Percentiles rank a stretch among this genome's conserved stretches.
Conservation (phyloP, 2,888 invertebrate genomes). For the Parascotia fuliginaria region DNA sequence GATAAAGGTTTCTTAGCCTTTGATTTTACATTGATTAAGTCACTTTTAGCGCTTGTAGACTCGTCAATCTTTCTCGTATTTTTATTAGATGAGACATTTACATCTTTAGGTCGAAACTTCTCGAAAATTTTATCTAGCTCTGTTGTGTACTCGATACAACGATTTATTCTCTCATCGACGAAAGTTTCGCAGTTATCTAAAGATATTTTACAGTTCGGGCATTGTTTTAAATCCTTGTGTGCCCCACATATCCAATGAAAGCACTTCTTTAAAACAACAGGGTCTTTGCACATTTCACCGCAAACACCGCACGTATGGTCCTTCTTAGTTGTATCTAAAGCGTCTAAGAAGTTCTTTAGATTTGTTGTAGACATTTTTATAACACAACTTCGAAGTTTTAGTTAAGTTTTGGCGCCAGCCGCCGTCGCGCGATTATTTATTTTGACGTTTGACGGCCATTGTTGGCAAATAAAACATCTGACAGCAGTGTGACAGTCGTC, state of each 20-base stretch:
- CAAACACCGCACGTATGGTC: slow-evolving; percentile 71
- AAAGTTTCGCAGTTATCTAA: slow-evolving; percentile 57
- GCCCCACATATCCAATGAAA: slow-evolving; percentile 72
- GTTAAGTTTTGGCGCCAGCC: slow-evolving; percentile 19
- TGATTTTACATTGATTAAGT: slow-evolving; percentile 5
- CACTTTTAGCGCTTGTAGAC: neutral
- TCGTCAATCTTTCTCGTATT: slow-evolving; percentile 11
- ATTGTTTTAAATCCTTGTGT: slow-evolving; percentile 63
- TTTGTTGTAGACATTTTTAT: slow-evolving; percentile 53
- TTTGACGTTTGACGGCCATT: slow-evolving; percentile 1
- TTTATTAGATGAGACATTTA: slow-evolving; percentile 14
- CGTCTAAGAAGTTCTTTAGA: slow-evolving; percentile 61
- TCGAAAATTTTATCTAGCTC: slow-evolving; percentile 61
- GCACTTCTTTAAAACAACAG: slow-evolving; percentile 73
- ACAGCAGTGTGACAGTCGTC: neutral
- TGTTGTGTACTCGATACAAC: slow-evolving; percentile 57
- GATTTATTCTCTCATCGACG: slow-evolving; percentile 56
- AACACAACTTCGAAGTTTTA: neutral
- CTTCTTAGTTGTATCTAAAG: slow-evolving; percentile 65
- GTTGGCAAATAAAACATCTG: neutral
- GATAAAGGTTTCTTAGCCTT: slow-evolving; percentile 31
- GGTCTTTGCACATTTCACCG: slow-evolving; percentile 65
- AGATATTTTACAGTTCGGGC: slow-evolving; percentile 64
- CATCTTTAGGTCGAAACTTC: slow-evolving; percentile 35
- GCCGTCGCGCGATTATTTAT: slow-evolving; percentile 12